These are phyloP conservation scores for Spodoptera picta DNA, from an alignment of 2,888 invertebrate species.

Conservation along the genomic window DNA sequence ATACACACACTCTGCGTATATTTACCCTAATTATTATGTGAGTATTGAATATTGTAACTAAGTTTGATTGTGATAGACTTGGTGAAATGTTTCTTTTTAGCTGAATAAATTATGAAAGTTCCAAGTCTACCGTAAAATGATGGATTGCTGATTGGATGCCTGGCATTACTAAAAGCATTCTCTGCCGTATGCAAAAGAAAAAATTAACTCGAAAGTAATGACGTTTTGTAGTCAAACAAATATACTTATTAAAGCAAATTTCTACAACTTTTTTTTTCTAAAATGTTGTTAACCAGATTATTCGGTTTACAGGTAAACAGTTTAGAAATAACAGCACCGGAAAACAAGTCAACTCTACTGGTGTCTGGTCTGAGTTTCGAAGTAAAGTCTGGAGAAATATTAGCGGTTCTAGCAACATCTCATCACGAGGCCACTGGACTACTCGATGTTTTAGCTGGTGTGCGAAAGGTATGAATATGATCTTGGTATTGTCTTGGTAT, in stretches of 20 bases:
- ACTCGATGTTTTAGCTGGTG: slow-evolving; percentile 95
- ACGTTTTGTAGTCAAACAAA: no score
- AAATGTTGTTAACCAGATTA: no score
- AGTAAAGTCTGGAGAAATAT: slow-evolving; percentile 96
- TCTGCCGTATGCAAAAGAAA: no score
- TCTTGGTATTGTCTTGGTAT: no score
- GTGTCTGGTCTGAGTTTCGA: slow-evolving; percentile 95
- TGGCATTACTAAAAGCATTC: no score
- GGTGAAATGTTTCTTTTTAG: no score
- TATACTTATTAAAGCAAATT: no score
- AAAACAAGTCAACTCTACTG: slow-evolving; percentile 87
- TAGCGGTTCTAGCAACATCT: slow-evolving; percentile 96
- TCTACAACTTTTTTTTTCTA: not conserved
- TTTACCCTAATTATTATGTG: slow-evolving; percentile 91
- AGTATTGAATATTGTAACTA: slow-evolving; percentile 51
- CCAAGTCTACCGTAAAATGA: no score
- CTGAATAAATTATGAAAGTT: not conserved
- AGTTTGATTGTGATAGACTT: no score
- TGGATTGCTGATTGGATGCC: no score
- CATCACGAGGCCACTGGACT: slow-evolving; percentile 95
- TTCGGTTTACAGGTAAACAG: slow-evolving; percentile 86
- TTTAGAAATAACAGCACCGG: slow-evolving; percentile 90
- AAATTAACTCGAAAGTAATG: no score
- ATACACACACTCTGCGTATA: slow-evolving; percentile 85
- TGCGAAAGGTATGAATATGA: slow-evolving; percentile 80